Base-by-base conservation (phyloP, 2,888 invertebrate genomes). In the Agapostemon virescens region DNA sequence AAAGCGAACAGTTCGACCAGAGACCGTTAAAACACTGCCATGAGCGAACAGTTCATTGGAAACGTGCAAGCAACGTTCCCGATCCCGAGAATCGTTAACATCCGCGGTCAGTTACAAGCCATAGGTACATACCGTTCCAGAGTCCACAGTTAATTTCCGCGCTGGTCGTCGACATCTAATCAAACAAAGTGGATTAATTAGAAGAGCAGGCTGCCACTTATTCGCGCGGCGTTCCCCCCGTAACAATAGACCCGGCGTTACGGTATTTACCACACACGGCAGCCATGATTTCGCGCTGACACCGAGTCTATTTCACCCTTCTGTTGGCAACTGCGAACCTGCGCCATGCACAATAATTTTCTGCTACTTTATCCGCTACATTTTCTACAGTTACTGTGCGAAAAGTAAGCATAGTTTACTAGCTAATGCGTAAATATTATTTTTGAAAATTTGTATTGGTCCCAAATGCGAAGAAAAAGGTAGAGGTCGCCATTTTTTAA, bases 141-240 rank as follows among this genome's bases (percentile, higher is more conserved):
- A 42, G 40, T 61, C 3, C 23, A n/a, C 49, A 23, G 42, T 79
- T 70, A 49, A 79, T 77, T 63, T 71, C 79, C 58, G 55, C 20
- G 33, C 61, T 58, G 23, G 66, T 76, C 36, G 30, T 63, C 49
- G 63, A 63, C 45, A 15, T 38, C 67, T 26, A 61, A 79, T 79
- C 70, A 67, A 76, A 70, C 76, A 58, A 40, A n/a, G 33, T 26
- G 17, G 58, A 77, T 79, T 79, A 77, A 79, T 79, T 77, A 71
- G 79, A 9, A 40, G 55, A 55, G 13, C 49, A 30, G n/a, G 40
- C 49, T 30, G 40, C 38, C 61, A 49, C 36, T 71, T 40, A 42
- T 36, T 40, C 64, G 20, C 26, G 36, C 9, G 20, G 9, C 13
- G 66, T 38, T 52, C 9, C 38, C 38, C 42, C 26, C 23, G 55